These are phyloP conservation scores for Scaptomyza cyrtandrae DNA, from an alignment of 2,888 invertebrate genomes.

Conservation along the genomic window DNA sequence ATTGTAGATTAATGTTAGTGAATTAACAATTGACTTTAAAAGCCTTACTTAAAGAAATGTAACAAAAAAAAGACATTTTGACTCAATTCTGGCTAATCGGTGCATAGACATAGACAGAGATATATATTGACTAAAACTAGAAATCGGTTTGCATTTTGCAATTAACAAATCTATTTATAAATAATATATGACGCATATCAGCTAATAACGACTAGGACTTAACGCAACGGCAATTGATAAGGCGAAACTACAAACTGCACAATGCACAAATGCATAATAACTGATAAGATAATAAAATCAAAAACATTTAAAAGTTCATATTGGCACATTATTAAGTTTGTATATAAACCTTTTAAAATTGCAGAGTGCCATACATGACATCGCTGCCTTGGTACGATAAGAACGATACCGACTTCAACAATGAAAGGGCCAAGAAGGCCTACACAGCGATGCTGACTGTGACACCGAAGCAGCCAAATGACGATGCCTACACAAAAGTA, in stretches of 20 bases:
- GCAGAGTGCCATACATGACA: slow-evolving; percentile 87
- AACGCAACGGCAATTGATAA: slow-evolving; percentile 47
- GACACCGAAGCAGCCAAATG: slow-evolving; percentile 92
- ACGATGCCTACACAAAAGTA: slow-evolving; percentile 91
- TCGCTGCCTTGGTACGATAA: slow-evolving; percentile 94
- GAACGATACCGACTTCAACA: slow-evolving; percentile 91
- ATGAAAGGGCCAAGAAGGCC: slow-evolving; percentile 92
- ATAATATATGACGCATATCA: slow-evolving; percentile 60
- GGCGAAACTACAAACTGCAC: slow-evolving; percentile 11
- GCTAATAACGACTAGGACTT: slow-evolving; percentile 22
- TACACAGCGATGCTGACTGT: slow-evolving; percentile 95
- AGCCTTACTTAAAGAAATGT: too few species aligned
- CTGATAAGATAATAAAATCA: slow-evolving; percentile 20
- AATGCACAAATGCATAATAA: background rate
- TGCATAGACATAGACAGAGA: background rate
- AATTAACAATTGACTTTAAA: too few species aligned
- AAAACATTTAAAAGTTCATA: background rate
- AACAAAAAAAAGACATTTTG: too few species aligned
- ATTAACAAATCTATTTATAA: slow-evolving; percentile 61
- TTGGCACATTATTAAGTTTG: slow-evolving; percentile 18
- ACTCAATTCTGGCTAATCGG: slow-evolving; percentile 17
- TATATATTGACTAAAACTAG: background rate
- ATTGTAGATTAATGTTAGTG: too few species aligned
- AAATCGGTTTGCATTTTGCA: slow-evolving; percentile 19
- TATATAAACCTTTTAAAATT: slow-evolving; percentile 39